Evolutionary conservation across 2,888 invertebrate genomes (phyloP).

Genomic region (Drosophila pegasa): DNA sequence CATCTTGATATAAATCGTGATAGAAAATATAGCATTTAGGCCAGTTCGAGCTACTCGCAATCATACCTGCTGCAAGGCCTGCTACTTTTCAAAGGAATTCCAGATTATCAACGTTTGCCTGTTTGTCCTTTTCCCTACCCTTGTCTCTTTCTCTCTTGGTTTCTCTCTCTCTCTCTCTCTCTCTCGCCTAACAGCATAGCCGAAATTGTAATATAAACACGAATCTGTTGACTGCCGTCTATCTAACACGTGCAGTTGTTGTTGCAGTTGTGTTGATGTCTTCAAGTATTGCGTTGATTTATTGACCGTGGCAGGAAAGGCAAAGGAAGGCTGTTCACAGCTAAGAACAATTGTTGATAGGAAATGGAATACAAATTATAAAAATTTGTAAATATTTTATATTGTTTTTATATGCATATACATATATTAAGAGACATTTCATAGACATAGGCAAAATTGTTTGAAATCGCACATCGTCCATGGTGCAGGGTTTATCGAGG

Average conservation of each 20-base stretch:
- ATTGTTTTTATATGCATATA: too few relatives aligned
- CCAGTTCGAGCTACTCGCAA: slow-evolving; percentile 14
- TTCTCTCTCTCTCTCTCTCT: slow-evolving; percentile 6
- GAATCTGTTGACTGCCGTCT: slow-evolving; percentile 50
- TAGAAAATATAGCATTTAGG: slow-evolving; percentile 29
- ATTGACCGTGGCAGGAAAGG: slow-evolving; percentile 47
- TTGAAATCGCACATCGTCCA: too few relatives aligned
- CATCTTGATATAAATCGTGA: too few relatives aligned
- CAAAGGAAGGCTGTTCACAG: slow-evolving; percentile 27
- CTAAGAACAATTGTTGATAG: slow-evolving; percentile 31
- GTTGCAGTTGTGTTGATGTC: slow-evolving; percentile 30
- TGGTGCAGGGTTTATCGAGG: too few relatives aligned
- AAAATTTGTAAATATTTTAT: too few relatives aligned
- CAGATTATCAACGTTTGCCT: slow-evolving; percentile 4
- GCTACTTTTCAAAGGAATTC: slow-evolving; percentile 33
- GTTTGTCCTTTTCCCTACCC: slow-evolving; percentile 1
- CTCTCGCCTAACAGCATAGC: slow-evolving; percentile 45
- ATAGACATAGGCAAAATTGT: too few relatives aligned
- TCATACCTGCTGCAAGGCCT: slow-evolving; percentile 22
- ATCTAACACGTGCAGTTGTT: slow-evolving; percentile 7
- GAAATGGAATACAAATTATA: slow-evolving; percentile 14
- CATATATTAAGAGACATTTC: slow-evolving; percentile 36
- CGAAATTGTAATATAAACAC: slow-evolving; percentile 58
- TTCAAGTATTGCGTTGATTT: slow-evolving; percentile 56
- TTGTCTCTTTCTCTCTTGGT: too few relatives aligned